phyloP scores from a whole-genome alignment of 1,140 invertebrate species.

The Drosophila simulans region DNA sequence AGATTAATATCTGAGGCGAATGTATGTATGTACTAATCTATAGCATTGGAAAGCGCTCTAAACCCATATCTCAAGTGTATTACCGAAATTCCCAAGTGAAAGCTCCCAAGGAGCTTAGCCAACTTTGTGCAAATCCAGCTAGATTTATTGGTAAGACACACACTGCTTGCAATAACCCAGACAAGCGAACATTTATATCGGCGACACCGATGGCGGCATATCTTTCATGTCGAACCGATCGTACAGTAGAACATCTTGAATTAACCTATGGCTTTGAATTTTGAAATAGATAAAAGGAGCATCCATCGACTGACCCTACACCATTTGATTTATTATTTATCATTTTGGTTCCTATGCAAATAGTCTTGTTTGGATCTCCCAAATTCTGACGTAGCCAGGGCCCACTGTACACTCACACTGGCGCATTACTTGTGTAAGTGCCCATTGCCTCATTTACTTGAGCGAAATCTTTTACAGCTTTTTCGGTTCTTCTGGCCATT shows the following conservation, averaged over 20 bases:
- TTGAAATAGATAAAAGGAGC: no score
- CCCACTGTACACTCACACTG: conserved; percentile 1
- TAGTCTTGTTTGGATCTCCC: no score
- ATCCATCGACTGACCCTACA: no score
- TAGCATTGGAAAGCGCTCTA: background rate
- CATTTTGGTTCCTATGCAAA: no score
- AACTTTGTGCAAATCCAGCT: conserved; percentile 30
- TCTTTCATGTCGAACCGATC: conserved; percentile 13
- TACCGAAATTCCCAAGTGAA: conserved; percentile 5
- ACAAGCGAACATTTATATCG: background rate
- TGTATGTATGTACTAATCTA: background rate
- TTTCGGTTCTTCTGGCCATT: conserved; percentile 57
- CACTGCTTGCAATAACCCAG: background rate
- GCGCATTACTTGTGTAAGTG: conserved; percentile 18
- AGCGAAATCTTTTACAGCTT: conserved; percentile 73
- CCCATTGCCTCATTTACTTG: conserved; percentile 62
- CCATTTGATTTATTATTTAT: no score
- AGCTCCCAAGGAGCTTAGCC: conserved; percentile 21
- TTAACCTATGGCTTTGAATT: no score
- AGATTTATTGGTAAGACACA: conserved; percentile 23
- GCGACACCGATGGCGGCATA: conserved; percentile 13
- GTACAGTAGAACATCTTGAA: conserved; percentile 7
- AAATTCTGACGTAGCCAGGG: background rate
- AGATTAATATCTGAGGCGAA: no score
- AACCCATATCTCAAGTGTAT: background rate